Evolutionary conservation across 2,113 vertebrate species (phyloP).

Genomic region (Bothrops jararaca): DNA sequence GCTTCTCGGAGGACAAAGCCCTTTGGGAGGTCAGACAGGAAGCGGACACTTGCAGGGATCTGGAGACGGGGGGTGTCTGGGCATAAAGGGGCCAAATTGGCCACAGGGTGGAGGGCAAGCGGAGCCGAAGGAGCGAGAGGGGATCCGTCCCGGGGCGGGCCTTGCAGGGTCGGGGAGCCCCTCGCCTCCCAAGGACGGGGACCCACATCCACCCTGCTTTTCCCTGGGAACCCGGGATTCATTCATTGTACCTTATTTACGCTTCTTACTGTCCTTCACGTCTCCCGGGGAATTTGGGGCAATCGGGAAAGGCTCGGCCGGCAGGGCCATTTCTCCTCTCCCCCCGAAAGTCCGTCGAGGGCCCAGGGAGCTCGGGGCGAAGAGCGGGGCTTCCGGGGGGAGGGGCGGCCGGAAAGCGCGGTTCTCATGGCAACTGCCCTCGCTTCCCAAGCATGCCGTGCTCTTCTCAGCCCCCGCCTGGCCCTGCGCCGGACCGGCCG

Average conservation of each 20-base stretch:
- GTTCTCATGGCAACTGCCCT: background rate
- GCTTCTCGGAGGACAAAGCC: conserved; percentile 66
- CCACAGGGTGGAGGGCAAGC: background rate
- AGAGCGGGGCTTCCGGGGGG: background rate
- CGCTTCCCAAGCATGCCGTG: background rate
- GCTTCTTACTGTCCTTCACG: background rate
- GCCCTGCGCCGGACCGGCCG: background rate
- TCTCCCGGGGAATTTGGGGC: background rate
- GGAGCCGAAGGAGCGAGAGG: background rate
- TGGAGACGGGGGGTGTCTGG: background rate
- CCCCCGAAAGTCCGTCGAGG: background rate
- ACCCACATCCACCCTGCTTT: too few species aligned
- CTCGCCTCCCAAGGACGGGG: background rate
- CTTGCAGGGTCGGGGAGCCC: background rate
- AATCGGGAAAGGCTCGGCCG: too few species aligned
- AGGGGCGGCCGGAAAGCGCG: background rate
- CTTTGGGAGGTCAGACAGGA: conserved; percentile 56
- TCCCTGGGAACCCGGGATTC: too few species aligned
- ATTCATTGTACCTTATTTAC: background rate
- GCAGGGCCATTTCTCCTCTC: background rate
- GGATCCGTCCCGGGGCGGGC: too few species aligned
- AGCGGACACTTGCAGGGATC: background rate
- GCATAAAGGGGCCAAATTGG: background rate
- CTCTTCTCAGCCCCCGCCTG: background rate
- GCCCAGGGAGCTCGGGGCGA: background rate